Percentiles rank a stretch among this genome's conserved stretches.
Conservation (phyloP, 2,888 invertebrate species). For the Agrochola lychnidis region DNA sequence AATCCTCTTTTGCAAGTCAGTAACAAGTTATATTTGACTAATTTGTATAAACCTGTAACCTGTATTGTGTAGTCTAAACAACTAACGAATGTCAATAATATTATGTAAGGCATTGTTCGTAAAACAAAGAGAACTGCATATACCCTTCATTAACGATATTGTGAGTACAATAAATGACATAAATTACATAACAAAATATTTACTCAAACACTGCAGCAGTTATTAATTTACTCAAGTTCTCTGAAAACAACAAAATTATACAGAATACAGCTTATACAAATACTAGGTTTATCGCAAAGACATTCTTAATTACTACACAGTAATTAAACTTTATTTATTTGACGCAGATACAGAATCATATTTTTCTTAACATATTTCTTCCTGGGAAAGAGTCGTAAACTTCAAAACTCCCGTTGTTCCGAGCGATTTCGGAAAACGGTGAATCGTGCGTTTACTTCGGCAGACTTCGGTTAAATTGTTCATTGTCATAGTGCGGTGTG, state of each 20-base stretch:
- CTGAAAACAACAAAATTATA: constrained; percentile 46
- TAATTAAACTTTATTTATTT: constrained; percentile 24
- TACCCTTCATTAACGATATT: constrained; percentile 48
- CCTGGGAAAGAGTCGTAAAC: constrained; percentile 50
- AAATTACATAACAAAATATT: constrained; percentile 57
- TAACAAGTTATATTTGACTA: constrained; percentile 9
- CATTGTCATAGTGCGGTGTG: constrained; percentile 61
- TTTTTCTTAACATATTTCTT: constrained; percentile 38
- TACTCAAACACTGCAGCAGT: constrained; percentile 39
- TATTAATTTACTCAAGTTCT: constrained; percentile 53
- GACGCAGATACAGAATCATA: constrained; percentile 1
- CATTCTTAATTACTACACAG: constrained; percentile 27
- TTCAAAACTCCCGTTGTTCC: constrained; percentile 58
- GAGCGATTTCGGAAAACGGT: constrained; percentile 54
- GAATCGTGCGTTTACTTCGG: constrained; percentile 62
- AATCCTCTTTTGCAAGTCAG: neutral
- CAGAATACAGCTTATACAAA: constrained; percentile 28
- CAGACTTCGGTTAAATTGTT: constrained; percentile 56
- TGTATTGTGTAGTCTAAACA: constrained; percentile 14
- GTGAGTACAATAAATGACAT: constrained; percentile 35
- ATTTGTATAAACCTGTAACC: constrained; percentile 6
- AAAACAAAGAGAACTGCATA: constrained; percentile 46
- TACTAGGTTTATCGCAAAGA: constrained; percentile 30
- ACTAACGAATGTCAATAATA: constrained; percentile 41
- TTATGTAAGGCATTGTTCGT: constrained; percentile 49